These are phyloP conservation scores for Calypte anna DNA, from an alignment of 2,113 vertebrate species.

Conservation along the genomic window DNA sequence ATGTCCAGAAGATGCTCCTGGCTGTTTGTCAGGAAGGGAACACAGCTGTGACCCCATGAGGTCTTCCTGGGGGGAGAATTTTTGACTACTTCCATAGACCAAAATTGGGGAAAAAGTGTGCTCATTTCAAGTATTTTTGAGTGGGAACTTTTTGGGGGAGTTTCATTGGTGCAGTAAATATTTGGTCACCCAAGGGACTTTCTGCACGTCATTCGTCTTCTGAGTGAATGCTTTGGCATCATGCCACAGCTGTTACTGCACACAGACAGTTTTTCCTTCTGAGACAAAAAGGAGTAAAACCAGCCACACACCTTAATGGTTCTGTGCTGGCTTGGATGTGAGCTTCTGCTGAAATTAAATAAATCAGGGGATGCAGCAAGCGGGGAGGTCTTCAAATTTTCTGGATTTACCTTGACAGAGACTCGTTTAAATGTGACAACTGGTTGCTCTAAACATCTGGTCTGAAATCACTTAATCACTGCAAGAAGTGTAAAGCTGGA, in stretches of 20 bases:
- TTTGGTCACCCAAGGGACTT: conserved; percentile 24
- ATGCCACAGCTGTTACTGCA: not conserved
- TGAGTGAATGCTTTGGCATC: not conserved
- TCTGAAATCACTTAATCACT: not conserved
- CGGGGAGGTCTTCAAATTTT: not conserved
- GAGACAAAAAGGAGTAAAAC: not conserved
- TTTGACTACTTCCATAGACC: not conserved
- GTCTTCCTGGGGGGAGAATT: not conserved
- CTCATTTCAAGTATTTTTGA: not conserved
- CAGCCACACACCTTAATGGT: fast-evolving
- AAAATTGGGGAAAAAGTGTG: not conserved
- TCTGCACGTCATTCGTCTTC: not conserved
- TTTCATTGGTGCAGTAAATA: not conserved
- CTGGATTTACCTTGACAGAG: fast-evolving
- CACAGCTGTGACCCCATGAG: not conserved
- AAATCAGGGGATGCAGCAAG: not conserved
- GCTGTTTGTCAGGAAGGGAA: not conserved
- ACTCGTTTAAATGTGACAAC: not conserved
- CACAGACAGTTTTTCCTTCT: not conserved
- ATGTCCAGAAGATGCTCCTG: not conserved
- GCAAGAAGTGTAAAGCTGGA: not conserved
- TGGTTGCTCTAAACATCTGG: not conserved
- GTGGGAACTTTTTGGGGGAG: not conserved
- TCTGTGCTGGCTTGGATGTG: not conserved
- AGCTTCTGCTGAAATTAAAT: not conserved